phyloP scores from a whole-genome alignment of 2,888 invertebrate species.

The Geotrupes spiniger region DNA sequence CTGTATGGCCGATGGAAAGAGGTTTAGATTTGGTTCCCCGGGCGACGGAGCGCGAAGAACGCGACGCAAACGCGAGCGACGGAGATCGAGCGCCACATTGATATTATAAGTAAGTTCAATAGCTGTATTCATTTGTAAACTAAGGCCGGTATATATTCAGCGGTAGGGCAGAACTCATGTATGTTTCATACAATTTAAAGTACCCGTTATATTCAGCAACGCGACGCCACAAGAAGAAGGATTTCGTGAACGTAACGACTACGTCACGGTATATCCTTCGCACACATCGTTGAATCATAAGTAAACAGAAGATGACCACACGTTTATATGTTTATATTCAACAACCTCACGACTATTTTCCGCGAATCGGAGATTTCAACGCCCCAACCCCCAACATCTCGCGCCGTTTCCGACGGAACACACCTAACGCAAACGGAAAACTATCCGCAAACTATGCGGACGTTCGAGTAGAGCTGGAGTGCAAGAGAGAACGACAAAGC shows the following conservation, averaged over 20 bases:
- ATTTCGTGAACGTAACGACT: slow-evolving; percentile 28
- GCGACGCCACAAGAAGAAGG: slow-evolving; percentile 36
- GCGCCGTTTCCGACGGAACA: slow-evolving; percentile 9
- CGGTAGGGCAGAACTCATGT: slow-evolving; percentile 54
- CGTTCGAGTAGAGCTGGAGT: slow-evolving; percentile 26
- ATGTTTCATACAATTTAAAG: slow-evolving; percentile 61
- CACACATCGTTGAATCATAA: slow-evolving; percentile 25
- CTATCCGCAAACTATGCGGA: slow-evolving; percentile 2
- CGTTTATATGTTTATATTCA: slow-evolving; percentile 28
- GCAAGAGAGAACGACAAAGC: slow-evolving; percentile 11
- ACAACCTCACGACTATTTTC: slow-evolving; percentile 22
- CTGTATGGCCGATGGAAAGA: slow-evolving; percentile 60
- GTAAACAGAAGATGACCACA: slow-evolving; percentile 30
- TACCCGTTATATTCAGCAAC: slow-evolving; percentile 32
- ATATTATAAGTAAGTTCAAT: slow-evolving; percentile 71
- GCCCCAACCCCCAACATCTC: slow-evolving; percentile 19
- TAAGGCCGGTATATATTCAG: slow-evolving; percentile 53
- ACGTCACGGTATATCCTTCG: slow-evolving; percentile 24
- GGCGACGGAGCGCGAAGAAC: slow-evolving; percentile 42
- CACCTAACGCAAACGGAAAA: not conserved
- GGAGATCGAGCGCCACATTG: slow-evolving; percentile 56
- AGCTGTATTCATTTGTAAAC: slow-evolving; percentile 71
- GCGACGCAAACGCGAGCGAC: slow-evolving; percentile 37
- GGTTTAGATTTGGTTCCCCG: slow-evolving; percentile 50
- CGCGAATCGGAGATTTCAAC: slow-evolving; percentile 36